Conservation (phyloP, 1,140 invertebrate species). For the Magallana angulata region DNA sequence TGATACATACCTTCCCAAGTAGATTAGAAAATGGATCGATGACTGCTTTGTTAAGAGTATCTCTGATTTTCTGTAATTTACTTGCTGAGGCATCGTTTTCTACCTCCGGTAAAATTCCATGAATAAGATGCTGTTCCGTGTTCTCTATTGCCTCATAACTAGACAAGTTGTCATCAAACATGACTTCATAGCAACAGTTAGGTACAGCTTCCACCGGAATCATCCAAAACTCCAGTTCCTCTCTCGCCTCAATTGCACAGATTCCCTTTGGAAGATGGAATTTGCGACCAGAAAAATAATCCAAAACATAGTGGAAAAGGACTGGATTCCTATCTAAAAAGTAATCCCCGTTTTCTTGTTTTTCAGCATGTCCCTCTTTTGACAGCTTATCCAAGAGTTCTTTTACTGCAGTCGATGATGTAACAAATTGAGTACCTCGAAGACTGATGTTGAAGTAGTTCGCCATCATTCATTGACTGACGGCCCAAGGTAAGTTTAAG, state of each 20-base stretch:
- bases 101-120: neutral
- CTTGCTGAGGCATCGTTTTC: neutral
- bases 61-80: neutral
- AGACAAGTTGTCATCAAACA: neutral
- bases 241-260: neutral
- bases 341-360: neutral
- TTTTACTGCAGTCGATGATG: neutral
- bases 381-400: neutral
- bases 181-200: conserved; percentile 8
- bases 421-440: neutral
- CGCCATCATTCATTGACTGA: neutral
- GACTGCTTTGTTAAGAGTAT: neutral
- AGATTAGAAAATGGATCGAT: neutral
- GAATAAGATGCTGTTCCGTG: neutral
- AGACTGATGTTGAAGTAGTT: neutral
- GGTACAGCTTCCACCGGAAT: neutral
- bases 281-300: conserved; percentile 1
- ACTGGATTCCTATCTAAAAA: conserved; percentile 26
- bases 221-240: conserved; percentile 32
- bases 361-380: neutral
- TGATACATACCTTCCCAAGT: neutral
- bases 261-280: neutral
- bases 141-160: neutral
- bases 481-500: too few relatives aligned
- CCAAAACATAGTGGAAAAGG: conserved; percentile 7